A percentile compares a stretch with the other conserved stretches of the same genome.
These are phyloP conservation scores for Muntiacus reevesi DNA, from an alignment of 2,113 vertebrate species.

Conservation along the genomic window DNA sequence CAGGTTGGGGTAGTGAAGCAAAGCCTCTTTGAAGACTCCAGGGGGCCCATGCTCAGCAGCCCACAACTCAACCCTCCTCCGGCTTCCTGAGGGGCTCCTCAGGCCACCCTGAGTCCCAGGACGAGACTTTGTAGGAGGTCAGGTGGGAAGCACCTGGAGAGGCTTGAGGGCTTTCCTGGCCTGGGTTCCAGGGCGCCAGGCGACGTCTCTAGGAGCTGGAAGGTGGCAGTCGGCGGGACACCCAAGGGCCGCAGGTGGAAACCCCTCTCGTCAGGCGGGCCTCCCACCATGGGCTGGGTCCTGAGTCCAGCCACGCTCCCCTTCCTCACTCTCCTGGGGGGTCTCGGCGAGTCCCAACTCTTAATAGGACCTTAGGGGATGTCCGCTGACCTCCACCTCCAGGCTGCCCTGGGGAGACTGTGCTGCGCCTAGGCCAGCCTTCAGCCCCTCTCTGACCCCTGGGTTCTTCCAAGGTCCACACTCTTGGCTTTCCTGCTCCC, in stretches of 20 bases:
- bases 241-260: rapidly evolving
- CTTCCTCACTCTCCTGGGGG: not conserved
- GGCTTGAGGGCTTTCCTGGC: rapidly evolving
- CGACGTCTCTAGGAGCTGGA: not conserved
- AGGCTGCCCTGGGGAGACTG: not conserved
- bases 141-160: no score
- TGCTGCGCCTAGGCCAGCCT: not conserved
- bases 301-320: rapidly evolving
- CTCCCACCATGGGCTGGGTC: rapidly evolving
- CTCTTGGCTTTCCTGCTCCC: not conserved
- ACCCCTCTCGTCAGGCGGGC: rapidly evolving
- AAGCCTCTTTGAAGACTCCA: rapidly evolving
- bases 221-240: no score
- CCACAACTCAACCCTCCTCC: not conserved
- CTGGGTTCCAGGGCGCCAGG: not conserved
- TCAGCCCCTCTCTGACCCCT: not conserved
- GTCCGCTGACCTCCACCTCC: not conserved
- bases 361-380: not conserved
- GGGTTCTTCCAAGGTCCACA: not conserved
- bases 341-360: not conserved
- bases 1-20: not conserved
- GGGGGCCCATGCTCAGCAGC: not conserved
- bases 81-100: not conserved
- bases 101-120: not conserved
- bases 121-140: not conserved